Percentiles rank a stretch among this genome's conserved stretches.
Conservation (phyloP, 2,113 vertebrate species). For the Sterrhoptilus dennistouni region DNA sequence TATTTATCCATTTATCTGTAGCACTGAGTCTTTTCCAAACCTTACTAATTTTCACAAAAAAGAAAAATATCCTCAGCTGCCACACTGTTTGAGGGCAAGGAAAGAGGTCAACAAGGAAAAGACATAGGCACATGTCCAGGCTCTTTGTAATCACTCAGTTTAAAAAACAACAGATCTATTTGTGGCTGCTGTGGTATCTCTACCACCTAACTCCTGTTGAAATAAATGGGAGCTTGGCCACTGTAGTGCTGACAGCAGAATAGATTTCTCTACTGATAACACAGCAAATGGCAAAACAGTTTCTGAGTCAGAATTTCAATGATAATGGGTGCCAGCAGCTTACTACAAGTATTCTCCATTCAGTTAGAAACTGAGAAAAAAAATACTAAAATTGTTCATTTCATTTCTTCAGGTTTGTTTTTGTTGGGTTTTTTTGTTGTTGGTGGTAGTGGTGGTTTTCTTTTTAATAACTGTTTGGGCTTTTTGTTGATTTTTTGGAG, state of each 20-base stretch:
- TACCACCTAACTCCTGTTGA: not conserved
- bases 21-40: not conserved
- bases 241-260: not conserved
- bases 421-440: no score
- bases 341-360: not conserved
- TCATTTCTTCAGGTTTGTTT: not conserved
- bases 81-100: not conserved
- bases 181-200: constrained; percentile 1
- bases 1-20: not conserved
- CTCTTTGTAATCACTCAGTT: not conserved
- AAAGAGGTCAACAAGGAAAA: not conserved
- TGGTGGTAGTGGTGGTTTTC: no score
- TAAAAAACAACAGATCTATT: not conserved
- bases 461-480: not conserved
- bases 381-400: not conserved
- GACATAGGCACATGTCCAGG: not conserved
- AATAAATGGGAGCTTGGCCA: not conserved
- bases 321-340: not conserved
- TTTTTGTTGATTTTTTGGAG: no score
- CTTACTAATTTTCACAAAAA: not conserved
- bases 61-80: not conserved
- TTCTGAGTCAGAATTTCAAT: not conserved
- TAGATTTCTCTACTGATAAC: constrained; percentile 17
- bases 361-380: not conserved
- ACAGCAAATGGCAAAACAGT: not conserved